Base-by-base conservation (phyloP, 2,888 invertebrate genomes). In the Polydrusus tereticollis region DNA sequence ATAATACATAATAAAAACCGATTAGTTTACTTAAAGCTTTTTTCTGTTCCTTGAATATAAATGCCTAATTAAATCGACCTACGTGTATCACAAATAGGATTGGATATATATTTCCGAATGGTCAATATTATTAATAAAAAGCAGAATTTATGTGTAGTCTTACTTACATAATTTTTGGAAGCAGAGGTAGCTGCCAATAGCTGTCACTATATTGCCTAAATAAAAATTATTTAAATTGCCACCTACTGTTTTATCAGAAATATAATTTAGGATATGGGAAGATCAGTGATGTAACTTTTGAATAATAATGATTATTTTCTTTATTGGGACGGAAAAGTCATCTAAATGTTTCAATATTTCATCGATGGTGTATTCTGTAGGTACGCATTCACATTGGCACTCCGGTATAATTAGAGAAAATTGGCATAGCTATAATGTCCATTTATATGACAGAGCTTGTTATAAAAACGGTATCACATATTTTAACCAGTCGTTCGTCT, bases 1-100 rank as follows among this genome's bases (percentile, higher is more conserved):
- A 38, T 59, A 38, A 59, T 41, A 41, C 43, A 59, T 59, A 59
- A 41, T 57, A 57, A 29, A 57, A 57, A 57, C 36, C 57, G 57
- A 57, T 57, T 57, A 57, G 36, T 57, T 29, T 36, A 33, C n/a
- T 59, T 59, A 41, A 21, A 38, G 10, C n/a, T 59, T 59, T 41
- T 59, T 41, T 41, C 18, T 41, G 59, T 33, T 20, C 12, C 6
- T 38, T 41, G 59, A 38, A 59, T 59, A 59, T 41, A 59, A 59
- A 59, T 59, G 21, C 7, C 16, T 59, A 21, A 41, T 59, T 59
- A 59, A 36, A 36, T 33, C 33, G 2, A 33, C 33, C 33, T 33
- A 33, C 33, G 33, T 33, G 33, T 33, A 33, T 6, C 1, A 6
- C 7, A 4, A 33, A 6, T 1, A 36, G 7, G n/a, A 36, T n/a